These are phyloP conservation scores for Opisthocomus hoazin DNA, from an alignment of 2,113 vertebrate genomes.

Conservation along the genomic window DNA sequence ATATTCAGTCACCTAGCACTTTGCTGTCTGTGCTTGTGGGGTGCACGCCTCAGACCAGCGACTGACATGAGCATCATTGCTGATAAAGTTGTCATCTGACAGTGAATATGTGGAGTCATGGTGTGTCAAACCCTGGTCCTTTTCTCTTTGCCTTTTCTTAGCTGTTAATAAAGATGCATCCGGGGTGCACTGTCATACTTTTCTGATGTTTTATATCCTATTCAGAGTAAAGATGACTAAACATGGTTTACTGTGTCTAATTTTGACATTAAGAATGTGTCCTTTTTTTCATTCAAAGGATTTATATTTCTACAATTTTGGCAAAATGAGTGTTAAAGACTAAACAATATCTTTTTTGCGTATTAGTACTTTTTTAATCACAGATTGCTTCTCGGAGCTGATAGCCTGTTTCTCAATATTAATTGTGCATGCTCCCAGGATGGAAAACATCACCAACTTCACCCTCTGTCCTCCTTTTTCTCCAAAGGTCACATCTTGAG, in stretches of 20 bases:
- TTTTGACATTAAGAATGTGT: not conserved
- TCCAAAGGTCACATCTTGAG: not conserved
- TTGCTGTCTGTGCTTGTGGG: not conserved
- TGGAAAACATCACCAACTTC: not conserved
- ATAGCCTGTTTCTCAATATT: not conserved
- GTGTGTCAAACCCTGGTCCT: not conserved
- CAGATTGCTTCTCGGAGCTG: not conserved
- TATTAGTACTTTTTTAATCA: not conserved
- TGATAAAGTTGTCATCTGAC: not conserved
- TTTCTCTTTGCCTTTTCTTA: not conserved
- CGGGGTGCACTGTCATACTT: not conserved
- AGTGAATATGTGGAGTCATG: not conserved
- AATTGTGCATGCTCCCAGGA: not conserved
- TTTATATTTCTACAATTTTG: not conserved
- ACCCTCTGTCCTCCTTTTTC: not conserved
- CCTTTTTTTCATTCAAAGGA: not conserved
- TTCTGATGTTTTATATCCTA: not conserved
- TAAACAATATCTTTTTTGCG: not conserved
- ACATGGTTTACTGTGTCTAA: not conserved
- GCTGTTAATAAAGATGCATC: not conserved
- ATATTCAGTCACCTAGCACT: not conserved
- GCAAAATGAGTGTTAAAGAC: not conserved
- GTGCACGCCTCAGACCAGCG: not conserved
- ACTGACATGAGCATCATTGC: accelerated
- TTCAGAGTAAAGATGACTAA: not conserved